Percentiles rank a stretch among this genome's conserved stretches.
These are phyloP conservation scores for Malurus leucopterus DNA, from an alignment of 2,797 vertebrate species.

Conservation along the genomic window DNA sequence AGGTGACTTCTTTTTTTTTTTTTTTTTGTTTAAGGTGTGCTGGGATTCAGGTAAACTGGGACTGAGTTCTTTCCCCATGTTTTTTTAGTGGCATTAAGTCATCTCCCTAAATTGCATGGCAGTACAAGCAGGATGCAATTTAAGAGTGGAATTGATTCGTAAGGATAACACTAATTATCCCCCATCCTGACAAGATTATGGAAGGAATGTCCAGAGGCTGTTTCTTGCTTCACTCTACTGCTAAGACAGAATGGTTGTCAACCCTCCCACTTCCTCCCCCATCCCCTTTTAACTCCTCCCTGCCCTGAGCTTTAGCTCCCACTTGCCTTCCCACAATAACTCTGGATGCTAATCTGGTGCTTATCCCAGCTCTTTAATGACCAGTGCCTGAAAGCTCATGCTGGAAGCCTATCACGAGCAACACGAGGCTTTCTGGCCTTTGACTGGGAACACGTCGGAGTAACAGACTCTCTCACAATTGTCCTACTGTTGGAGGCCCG, in stretches of 20 bases:
- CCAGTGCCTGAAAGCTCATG: background rate
- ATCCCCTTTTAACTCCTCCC: background rate
- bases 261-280: background rate
- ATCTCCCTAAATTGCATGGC: background rate
- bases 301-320: conserved; percentile 15
- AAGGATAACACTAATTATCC: background rate
- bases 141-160: background rate
- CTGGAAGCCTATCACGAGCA: background rate
- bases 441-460: background rate
- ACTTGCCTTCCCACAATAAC: conserved; percentile 12
- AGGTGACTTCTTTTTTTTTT: background rate
- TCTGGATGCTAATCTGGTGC: conserved; percentile 14
- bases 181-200: background rate
- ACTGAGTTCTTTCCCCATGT: background rate
- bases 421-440: background rate
- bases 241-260: background rate
- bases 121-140: background rate
- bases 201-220: background rate
- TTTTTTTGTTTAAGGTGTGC: background rate
- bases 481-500: background rate
- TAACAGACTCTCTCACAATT: background rate
- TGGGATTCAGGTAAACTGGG: background rate
- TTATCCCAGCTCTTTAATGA: conserved; percentile 1
- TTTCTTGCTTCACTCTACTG: background rate
- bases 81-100: background rate